These are phyloP conservation scores for Lamprotornis superbus DNA, from an alignment of 2,113 vertebrate genomes.

Conservation along the genomic window DNA sequence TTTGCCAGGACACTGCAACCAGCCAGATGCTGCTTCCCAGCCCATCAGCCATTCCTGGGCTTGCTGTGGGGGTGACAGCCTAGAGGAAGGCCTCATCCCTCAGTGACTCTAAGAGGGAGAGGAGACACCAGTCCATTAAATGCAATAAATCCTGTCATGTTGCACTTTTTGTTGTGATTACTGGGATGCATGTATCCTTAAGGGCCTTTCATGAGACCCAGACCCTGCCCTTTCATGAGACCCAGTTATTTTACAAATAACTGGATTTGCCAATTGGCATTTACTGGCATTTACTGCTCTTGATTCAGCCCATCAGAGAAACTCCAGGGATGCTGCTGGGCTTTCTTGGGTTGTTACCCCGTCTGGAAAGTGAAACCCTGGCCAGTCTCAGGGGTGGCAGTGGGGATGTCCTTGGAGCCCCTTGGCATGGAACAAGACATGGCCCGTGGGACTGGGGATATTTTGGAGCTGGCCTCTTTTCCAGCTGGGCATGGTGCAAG, in stretches of 20 bases:
- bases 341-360: neutral
- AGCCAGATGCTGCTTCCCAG: neutral
- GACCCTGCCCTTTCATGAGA: neutral
- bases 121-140: neutral
- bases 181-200: too few relatives aligned
- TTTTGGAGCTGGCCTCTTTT: neutral
- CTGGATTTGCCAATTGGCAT: neutral
- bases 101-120: neutral
- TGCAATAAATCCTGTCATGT: neutral
- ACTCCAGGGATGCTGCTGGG: neutral
- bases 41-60: rapidly evolving
- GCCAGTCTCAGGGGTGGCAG: neutral
- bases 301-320: neutral
- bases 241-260: too few relatives aligned
- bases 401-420: neutral
- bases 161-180: neutral
- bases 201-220: neutral
- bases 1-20: neutral
- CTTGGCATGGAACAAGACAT: neutral
- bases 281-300: neutral
- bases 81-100: neutral
- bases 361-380: neutral
- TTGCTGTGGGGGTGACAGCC: neutral
- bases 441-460: neutral
- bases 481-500: neutral